Evolutionary conservation across 2,113 vertebrate species (phyloP).

Genomic region (Amazona vittata): DNA sequence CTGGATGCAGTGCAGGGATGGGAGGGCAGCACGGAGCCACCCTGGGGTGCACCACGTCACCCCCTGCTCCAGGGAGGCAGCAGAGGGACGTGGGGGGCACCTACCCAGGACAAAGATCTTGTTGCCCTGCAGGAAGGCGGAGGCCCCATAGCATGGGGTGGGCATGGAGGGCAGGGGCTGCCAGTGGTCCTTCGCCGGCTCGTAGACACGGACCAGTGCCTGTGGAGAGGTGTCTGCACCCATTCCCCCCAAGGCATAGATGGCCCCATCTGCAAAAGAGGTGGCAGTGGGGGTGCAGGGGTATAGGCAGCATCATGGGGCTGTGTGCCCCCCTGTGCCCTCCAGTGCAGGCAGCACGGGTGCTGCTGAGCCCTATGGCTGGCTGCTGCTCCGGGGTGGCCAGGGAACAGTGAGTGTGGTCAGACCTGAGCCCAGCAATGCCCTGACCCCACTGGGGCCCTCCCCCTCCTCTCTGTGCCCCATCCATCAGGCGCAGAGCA

Average conservation of each 20-base stretch:
- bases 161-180: constrained; percentile 90
- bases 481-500: constrained; percentile 5
- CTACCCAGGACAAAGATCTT: constrained; percentile 91
- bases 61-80: neutral
- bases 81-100: neutral
- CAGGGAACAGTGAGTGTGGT: rapidly evolving
- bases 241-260: constrained; percentile 94
- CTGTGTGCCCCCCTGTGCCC: neutral
- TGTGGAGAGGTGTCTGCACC: constrained; percentile 90
- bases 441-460: neutral
- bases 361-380: rapidly evolving
- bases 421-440: neutral
- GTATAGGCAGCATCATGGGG: rapidly evolving
- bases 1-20: neutral
- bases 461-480: neutral
- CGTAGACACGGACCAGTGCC: constrained; percentile 90
- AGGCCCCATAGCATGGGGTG: constrained; percentile 93
- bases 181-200: constrained; percentile 89
- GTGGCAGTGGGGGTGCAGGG: neutral
- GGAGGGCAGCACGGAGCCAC: neutral
- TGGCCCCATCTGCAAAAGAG: constrained; percentile 83
- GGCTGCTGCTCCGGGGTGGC: neutral
- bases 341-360: neutral
- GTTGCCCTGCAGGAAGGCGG: constrained; percentile 87
- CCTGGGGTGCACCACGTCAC: neutral